Evolutionary conservation across 2,113 vertebrate genomes (phyloP).

Genomic region (Phycodurus eques): DNA sequence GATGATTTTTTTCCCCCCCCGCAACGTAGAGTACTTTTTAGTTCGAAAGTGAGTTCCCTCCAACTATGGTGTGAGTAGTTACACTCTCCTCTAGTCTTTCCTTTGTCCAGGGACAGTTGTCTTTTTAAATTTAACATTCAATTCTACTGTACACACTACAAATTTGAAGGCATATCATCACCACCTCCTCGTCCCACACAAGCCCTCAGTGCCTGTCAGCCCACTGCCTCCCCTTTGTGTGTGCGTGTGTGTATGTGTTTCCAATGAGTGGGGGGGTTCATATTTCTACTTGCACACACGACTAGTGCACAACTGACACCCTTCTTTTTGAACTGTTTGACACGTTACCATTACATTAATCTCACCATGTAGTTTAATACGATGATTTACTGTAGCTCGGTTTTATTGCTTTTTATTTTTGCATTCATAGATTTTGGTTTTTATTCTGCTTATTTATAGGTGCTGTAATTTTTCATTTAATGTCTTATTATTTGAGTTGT

Average conservation of each 20-base stretch:
- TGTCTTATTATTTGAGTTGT: constrained; percentile 84
- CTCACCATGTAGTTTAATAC: constrained; percentile 85
- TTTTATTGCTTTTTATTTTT: constrained; percentile 86
- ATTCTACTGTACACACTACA: constrained; percentile 76
- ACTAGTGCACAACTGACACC: constrained; percentile 97
- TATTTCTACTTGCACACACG: constrained; percentile 93
- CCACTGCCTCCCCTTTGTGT: constrained; percentile 80
- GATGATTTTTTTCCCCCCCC: background rate
- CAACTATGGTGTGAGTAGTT: constrained; percentile 60
- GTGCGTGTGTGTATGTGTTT: constrained; percentile 76
- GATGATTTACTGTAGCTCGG: constrained; percentile 84
- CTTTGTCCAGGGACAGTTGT: constrained; percentile 64
- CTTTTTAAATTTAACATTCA: constrained; percentile 62
- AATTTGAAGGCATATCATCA: constrained; percentile 75
- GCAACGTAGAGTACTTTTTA: constrained; percentile 31
- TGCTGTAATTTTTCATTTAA: constrained; percentile 93
- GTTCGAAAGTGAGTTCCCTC: constrained; percentile 55
- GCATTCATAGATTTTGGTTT: constrained; percentile 84
- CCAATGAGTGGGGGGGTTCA: constrained; percentile 76
- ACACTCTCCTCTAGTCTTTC: constrained; percentile 74
- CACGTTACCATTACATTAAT: constrained; percentile 82
- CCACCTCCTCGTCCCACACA: constrained; percentile 66
- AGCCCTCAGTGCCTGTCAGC: constrained; percentile 74
- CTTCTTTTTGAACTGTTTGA: constrained; percentile 95
- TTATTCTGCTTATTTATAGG: constrained; percentile 98